Percentiles rank a stretch among this genome's conserved stretches.
phyloP scores from a whole-genome alignment of 2,888 invertebrate genomes.

The Pollenia angustigena region DNA sequence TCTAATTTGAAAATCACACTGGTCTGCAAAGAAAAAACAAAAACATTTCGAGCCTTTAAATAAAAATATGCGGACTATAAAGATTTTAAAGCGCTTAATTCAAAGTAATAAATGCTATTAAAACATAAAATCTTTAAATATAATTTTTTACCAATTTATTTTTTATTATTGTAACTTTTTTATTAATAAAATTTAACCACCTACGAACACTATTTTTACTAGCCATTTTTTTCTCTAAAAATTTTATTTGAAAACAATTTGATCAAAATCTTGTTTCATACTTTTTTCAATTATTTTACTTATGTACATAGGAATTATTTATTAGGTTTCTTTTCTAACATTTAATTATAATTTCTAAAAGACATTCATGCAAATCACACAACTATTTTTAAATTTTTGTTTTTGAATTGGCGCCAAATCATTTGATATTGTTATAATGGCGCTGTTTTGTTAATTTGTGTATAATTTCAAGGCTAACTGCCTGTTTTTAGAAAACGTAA shows the following conservation, averaged over 20 bases:
- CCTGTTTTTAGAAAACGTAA: no score
- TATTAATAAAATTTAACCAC: slow-evolving; percentile 34
- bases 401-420: slow-evolving; percentile 69
- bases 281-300: background rate
- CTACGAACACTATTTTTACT: no score
- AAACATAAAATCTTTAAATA: no score
- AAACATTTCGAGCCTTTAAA: no score
- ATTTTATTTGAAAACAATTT: slow-evolving; percentile 13
- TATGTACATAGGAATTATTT: background rate
- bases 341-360: slow-evolving; percentile 34
- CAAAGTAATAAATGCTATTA: no score
- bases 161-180: background rate
- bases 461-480: slow-evolving; percentile 70
- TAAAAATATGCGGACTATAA: no score
- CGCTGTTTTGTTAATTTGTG: slow-evolving; percentile 45
- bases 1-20: background rate
- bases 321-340: slow-evolving; percentile 6
- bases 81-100: no score
- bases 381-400: background rate
- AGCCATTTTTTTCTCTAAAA: background rate
- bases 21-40: no score
- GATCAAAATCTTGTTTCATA: slow-evolving; percentile 18
- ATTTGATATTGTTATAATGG: slow-evolving; percentile 44
- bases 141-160: no score
- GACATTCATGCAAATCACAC: slow-evolving; percentile 19